phyloP scores from a whole-genome alignment of 2,888 invertebrate species.

The Tortricodes alternella region DNA sequence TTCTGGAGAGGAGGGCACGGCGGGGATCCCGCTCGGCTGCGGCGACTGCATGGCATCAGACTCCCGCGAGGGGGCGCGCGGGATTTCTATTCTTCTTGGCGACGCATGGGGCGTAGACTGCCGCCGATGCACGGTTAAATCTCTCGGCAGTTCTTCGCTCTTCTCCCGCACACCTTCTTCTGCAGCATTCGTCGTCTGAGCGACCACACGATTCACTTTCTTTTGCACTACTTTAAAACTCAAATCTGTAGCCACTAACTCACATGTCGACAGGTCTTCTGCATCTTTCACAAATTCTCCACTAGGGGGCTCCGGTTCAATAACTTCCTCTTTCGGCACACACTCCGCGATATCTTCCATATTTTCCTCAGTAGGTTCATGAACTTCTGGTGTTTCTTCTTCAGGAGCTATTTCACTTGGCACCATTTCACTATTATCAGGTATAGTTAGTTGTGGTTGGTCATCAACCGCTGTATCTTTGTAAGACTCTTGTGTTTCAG shows the following conservation, averaged over 20 bases:
- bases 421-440: constrained; percentile 54
- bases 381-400: constrained; percentile 33
- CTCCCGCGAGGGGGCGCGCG: constrained; percentile 85
- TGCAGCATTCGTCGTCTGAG: constrained; percentile 49
- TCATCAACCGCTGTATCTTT: constrained; percentile 45
- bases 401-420: constrained; percentile 42
- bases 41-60: constrained; percentile 89
- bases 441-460: constrained; percentile 44
- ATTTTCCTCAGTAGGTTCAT: constrained; percentile 37
- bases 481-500: constrained; percentile 57
- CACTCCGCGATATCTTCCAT: constrained; percentile 31
- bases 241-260: constrained; percentile 82
- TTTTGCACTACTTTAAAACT: constrained; percentile 68
- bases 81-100: constrained; percentile 72
- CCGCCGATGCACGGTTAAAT: constrained; percentile 82
- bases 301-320: constrained; percentile 14
- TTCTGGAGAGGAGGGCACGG: constrained; percentile 87
- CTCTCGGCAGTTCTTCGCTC: constrained; percentile 83
- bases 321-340: constrained; percentile 34
- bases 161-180: constrained; percentile 68
- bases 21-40: constrained; percentile 87
- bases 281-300: constrained; percentile 40
- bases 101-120: constrained; percentile 71
- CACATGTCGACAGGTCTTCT: constrained; percentile 46
- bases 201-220: constrained; percentile 44